A percentile compares a stretch with the other conserved stretches of the same genome.
These are phyloP conservation scores for Heteromyza rotundicornis DNA, from an alignment of 2,888 invertebrate genomes.

Conservation along the genomic window DNA sequence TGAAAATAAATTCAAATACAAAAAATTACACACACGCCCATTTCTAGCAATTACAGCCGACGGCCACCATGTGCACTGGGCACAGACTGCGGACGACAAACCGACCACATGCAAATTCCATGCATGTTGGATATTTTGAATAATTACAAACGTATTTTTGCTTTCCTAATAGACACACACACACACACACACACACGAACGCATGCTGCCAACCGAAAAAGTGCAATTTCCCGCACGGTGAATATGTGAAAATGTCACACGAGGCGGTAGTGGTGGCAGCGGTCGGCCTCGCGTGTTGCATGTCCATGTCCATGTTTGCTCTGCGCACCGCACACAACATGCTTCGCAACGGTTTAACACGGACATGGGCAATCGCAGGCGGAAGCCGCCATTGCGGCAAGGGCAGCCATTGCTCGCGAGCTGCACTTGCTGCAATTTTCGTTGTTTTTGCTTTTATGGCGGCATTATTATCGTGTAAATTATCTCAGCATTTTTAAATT, in stretches of 20 bases:
- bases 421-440: background rate
- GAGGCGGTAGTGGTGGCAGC: conserved; percentile 6
- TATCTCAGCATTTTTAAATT: background rate
- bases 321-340: background rate
- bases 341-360: background rate
- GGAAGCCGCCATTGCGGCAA: background rate
- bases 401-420: background rate
- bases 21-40: background rate
- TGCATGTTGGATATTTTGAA: conserved; percentile 18
- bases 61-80: background rate
- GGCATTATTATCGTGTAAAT: background rate
- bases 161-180: background rate
- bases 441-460: background rate
- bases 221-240: conserved; percentile 3
- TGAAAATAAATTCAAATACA: background rate
- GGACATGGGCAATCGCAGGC: background rate
- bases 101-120: conserved; percentile 3
- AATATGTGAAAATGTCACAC: conserved; percentile 26
- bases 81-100: too few relatives aligned
- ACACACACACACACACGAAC: too few relatives aligned
- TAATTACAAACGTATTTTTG: conserved; percentile 21
- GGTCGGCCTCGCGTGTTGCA: conserved; percentile 8
- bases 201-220: background rate
- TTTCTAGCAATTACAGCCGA: background rate
- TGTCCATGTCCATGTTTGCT: background rate